Evolutionary conservation across 2,797 vertebrate species (phyloP), one percentile per base, ranked within the genome.

Genomic region (Arnoldichthys spilopterus): DNA sequence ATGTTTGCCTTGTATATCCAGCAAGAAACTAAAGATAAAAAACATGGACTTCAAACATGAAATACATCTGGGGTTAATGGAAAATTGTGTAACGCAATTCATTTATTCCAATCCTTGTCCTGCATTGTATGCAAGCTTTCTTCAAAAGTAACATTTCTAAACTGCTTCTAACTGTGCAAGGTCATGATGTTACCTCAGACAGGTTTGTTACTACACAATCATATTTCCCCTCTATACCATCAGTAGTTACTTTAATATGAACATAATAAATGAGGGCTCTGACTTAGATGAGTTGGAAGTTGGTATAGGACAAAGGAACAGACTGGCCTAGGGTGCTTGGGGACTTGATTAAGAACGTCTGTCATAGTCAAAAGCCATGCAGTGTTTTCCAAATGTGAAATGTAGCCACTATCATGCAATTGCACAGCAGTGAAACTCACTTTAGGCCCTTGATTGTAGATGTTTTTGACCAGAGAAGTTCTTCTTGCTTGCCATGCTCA

Each of bases 381-480:
- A 47, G 43, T 47, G 13, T 47, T 47, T 47, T 47, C 13, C 37
- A 40, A 49, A 61, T 22, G 4, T n/a, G 16, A 12, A 56, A 32
- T 32, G 5, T 7, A 61, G 7, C 26, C 28, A 18, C 1, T 61
- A 18, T 6, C 15, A 18, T 61, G 2, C 0, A 32, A 8, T 2
- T 30, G 6, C 28, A 15, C 13, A 61, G 58, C 16, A 32, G 20
- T 2, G 8, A 64, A 15, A 86, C 92, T 90, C 72, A 94, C 93
- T 89, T 84, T 12, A 4, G 53, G 32, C 86, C 87, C 51, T 90
- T 91, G 70, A 96, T 12, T 0, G 84, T 91, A 54, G 86, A 83
- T 1, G 88, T 87, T 74, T 96, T 92, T 47, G 94, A 90, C 95
- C 97, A 99, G 40, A 87, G 90, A 77, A 97, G 91, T 13, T 69